Evolutionary conservation across 1,140 invertebrate genomes (phyloP).

Genomic region (Diabrotica undecimpunctata): DNA sequence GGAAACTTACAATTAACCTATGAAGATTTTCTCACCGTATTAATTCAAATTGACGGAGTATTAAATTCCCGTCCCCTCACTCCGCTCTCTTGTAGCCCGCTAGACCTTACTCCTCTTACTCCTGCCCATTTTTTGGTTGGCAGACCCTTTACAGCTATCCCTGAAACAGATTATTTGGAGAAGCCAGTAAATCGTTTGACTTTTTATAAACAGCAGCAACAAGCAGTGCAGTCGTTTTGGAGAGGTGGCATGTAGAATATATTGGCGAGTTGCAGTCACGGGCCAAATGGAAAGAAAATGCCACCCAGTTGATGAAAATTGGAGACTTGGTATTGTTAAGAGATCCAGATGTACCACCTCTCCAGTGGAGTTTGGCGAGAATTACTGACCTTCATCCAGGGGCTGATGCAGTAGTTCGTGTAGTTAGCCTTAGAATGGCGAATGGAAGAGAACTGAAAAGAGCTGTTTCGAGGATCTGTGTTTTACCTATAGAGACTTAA

Average conservation of each 20-base stretch:
- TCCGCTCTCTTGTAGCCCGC: conserved; percentile 24
- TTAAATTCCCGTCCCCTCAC: conserved; percentile 29
- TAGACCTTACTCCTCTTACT: conserved; percentile 27
- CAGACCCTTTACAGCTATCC: too few species aligned
- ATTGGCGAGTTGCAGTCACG: conserved; percentile 27
- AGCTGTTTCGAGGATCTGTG: conserved; percentile 29
- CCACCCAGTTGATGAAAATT: background rate
- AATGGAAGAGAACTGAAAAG: conserved; percentile 32
- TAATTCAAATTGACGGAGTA: conserved; percentile 29
- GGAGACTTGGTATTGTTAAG: conserved; percentile 14
- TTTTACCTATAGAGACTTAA: conserved; percentile 28
- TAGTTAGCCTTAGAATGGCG: conserved; percentile 34
- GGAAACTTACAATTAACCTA: conserved; percentile 32
- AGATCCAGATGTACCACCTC: conserved; percentile 28
- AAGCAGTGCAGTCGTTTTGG: too few species aligned
- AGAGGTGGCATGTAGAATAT: too few species aligned
- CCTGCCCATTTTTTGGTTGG: conserved; percentile 35
- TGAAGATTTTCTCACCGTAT: conserved; percentile 37
- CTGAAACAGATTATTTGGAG: too few species aligned
- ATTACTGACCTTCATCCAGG: conserved; percentile 34
- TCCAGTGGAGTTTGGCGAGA: conserved; percentile 37
- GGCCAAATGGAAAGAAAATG: conserved; percentile 17
- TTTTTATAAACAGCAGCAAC: too few species aligned
- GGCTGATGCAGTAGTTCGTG: conserved; percentile 33
- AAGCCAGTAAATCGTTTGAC: too few species aligned